Conservation (phyloP, 2,888 invertebrate species). For the Philhelius pedissequus region DNA sequence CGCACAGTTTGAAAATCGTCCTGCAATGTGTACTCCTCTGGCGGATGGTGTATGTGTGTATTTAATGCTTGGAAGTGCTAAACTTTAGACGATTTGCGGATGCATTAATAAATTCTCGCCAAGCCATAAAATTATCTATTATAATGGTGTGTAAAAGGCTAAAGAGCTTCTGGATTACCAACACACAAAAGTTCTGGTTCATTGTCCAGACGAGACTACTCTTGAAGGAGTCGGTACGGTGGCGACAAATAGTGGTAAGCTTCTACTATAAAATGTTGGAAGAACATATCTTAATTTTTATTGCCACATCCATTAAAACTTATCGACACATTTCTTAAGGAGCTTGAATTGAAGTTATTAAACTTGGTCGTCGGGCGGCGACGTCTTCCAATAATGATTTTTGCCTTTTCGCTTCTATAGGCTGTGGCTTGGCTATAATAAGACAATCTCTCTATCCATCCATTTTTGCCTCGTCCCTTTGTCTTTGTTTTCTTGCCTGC, state of each 20-base stretch:
- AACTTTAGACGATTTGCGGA: conserved; percentile 39
- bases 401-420: conserved; percentile 57
- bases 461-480: background rate
- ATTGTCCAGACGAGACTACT: conserved; percentile 20
- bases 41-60: background rate
- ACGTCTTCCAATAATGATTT: conserved; percentile 60
- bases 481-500: background rate
- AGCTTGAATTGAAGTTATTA: conserved; percentile 63
- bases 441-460: background rate
- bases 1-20: background rate
- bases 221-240: no score
- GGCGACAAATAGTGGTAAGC: background rate
- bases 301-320: conserved; percentile 61
- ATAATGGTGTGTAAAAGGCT: conserved; percentile 23
- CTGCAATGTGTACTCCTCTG: background rate
- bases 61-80: background rate
- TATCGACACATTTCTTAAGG: conserved; percentile 66
- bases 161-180: conserved; percentile 40
- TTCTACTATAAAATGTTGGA: no score
- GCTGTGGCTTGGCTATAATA: conserved; percentile 17
- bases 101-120: conserved; percentile 52
- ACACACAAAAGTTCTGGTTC: background rate
- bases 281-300: conserved; percentile 61
- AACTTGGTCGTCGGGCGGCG: conserved; percentile 41
- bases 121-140: conserved; percentile 31